These are phyloP conservation scores for Scotopteryx bipunctaria DNA, from an alignment of 2,888 invertebrate species.

Conservation along the genomic window DNA sequence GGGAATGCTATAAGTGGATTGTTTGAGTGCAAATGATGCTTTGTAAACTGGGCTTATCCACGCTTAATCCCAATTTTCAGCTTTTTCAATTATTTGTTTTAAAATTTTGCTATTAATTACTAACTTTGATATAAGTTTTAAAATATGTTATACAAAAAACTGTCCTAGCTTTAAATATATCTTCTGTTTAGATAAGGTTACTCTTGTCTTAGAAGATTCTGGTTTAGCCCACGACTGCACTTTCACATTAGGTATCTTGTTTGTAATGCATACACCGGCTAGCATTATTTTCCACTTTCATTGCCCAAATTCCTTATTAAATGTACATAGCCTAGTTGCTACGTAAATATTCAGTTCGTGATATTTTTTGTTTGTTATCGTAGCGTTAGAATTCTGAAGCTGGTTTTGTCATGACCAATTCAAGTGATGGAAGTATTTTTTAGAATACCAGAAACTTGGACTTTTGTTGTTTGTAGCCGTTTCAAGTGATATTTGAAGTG, in stretches of 20 bases:
- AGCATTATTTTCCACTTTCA: conserved; percentile 32
- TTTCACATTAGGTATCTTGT: conserved; percentile 36
- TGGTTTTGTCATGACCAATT: too few species aligned
- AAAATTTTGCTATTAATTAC: too few species aligned
- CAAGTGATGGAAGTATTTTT: neutral
- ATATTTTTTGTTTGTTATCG: neutral
- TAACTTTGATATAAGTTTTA: too few species aligned
- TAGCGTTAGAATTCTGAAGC: neutral
- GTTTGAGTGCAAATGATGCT: too few species aligned
- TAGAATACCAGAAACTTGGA: too few species aligned
- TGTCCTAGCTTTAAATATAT: neutral
- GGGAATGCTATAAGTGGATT: too few species aligned
- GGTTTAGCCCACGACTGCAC: conserved; percentile 29
- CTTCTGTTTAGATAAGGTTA: conserved; percentile 4
- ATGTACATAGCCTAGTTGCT: conserved; percentile 16
- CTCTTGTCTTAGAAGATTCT: conserved; percentile 16
- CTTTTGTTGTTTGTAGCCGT: too few species aligned
- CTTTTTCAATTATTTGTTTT: too few species aligned
- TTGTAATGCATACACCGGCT: conserved; percentile 29
- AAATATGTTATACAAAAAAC: neutral
- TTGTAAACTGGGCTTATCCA: too few species aligned
- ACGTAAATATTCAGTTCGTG: neutral
- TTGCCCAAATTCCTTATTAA: conserved; percentile 19
- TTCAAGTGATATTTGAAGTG: too few species aligned
- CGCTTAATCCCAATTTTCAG: too few species aligned